phyloP scores from a whole-genome alignment of 2,797 vertebrate genomes.

The Sphaeramia orbicularis region DNA sequence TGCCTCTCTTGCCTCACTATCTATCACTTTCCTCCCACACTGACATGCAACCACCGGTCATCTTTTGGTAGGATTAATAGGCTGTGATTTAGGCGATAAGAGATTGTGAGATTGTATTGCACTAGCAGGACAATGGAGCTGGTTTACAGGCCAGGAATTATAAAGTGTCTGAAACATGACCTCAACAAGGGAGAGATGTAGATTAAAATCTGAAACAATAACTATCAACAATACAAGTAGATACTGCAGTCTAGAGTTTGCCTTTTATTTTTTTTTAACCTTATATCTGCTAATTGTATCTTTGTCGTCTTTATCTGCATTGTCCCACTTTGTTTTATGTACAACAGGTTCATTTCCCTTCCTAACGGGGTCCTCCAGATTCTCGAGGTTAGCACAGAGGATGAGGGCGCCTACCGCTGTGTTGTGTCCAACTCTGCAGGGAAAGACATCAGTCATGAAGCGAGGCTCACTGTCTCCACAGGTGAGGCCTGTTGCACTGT shows the following conservation, averaged over 20 bases:
- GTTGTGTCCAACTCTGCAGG: constrained; percentile 88
- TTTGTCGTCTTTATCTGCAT: no score
- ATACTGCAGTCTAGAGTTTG: background rate
- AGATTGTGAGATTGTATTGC: constrained; percentile 12
- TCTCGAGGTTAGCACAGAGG: constrained; percentile 87
- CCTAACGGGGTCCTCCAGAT: constrained; percentile 97
- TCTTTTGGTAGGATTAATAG: constrained; percentile 37
- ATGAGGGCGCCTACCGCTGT: constrained; percentile 91
- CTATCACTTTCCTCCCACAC: background rate
- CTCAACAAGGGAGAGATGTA: constrained; percentile 1
- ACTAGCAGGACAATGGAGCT: constrained; percentile 2
- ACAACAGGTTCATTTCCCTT: constrained; percentile 91
- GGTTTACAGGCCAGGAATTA: constrained; percentile 4
- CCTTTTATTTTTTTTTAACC: no score
- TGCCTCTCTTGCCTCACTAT: background rate
- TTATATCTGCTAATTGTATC: no score
- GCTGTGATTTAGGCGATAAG: constrained; percentile 21
- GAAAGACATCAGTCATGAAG: constrained; percentile 89
- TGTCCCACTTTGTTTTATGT: constrained; percentile 9
- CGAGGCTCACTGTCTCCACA: constrained; percentile 87
- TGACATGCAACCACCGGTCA: constrained; percentile 14
- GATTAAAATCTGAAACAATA: background rate
- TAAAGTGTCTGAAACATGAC: constrained; percentile 15
- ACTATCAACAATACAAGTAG: background rate
- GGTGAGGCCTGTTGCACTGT: no score